Percentiles rank a stretch among this genome's conserved stretches.
Conservation (phyloP, 1,140 invertebrate genomes). For the Drosophila ananassae region DNA sequence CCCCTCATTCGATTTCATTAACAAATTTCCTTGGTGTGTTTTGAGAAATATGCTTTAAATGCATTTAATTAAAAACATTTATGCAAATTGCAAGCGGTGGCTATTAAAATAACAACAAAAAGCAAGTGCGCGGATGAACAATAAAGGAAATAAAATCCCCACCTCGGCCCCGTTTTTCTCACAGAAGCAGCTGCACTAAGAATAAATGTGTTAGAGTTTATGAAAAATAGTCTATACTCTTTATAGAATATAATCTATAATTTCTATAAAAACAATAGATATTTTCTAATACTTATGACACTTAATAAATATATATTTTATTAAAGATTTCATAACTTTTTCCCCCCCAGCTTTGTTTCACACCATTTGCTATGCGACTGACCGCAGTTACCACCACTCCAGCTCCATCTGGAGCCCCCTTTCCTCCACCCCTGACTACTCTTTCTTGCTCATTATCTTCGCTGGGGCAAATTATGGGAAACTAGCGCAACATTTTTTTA, state of each 20-base stretch:
- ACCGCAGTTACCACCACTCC: slow-evolving; percentile 48
- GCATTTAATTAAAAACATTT: slow-evolving; percentile 79
- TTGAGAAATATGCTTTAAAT: slow-evolving; percentile 74
- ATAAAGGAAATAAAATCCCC: slow-evolving; percentile 33
- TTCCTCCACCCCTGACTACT: slow-evolving; percentile 7
- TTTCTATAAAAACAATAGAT: too few relatives aligned
- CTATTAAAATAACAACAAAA: slow-evolving; percentile 60
- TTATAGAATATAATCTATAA: too few relatives aligned
- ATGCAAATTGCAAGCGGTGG: slow-evolving; percentile 65
- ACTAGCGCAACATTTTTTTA: slow-evolving; percentile 60
- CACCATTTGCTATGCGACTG: slow-evolving; percentile 76
- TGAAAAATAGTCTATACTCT: too few relatives aligned
- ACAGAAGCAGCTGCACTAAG: not conserved
- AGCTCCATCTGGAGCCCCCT: not conserved
- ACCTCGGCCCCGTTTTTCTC: not conserved
- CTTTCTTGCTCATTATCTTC: slow-evolving; percentile 66
- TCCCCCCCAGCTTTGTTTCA: slow-evolving; percentile 50
- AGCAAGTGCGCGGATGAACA: slow-evolving; percentile 59
- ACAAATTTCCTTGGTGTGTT: slow-evolving; percentile 51
- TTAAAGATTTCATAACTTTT: not conserved
- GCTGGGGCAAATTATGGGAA: slow-evolving; percentile 75
- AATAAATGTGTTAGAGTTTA: not conserved
- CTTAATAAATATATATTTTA: not conserved
- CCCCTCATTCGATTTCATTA: slow-evolving; percentile 68
- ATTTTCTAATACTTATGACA: not conserved